Evolutionary conservation across 1,140 invertebrate species (phyloP).

Genomic region (Onthophagus taurus): DNA sequence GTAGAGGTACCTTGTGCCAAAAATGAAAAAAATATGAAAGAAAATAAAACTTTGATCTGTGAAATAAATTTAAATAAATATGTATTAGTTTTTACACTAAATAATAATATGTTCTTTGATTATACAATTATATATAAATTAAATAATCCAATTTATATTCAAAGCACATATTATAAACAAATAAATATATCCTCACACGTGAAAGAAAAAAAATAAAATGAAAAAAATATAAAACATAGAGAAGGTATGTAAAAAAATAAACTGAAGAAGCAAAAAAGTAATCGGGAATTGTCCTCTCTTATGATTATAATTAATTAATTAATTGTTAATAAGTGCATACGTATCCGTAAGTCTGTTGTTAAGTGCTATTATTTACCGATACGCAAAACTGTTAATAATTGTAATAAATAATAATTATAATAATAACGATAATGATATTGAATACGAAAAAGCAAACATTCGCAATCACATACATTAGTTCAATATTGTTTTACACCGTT

Average conservation of each 20-base stretch:
- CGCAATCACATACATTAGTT: conserved; percentile 28
- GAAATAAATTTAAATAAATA: neutral
- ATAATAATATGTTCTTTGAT: no score
- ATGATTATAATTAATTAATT: neutral
- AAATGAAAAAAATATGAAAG: neutral
- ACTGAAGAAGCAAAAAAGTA: neutral
- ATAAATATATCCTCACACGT: neutral
- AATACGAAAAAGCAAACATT: conserved; percentile 19
- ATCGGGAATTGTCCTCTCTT: neutral
- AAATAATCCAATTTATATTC: neutral
- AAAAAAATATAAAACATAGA: neutral
- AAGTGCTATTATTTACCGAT: conserved; percentile 7
- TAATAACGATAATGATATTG: conserved; percentile 1
- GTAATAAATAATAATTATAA: neutral
- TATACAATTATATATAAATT: neutral
- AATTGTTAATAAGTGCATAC: conserved; percentile 4
- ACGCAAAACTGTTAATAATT: conserved; percentile 2
- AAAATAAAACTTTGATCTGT: no score
- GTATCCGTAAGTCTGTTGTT: no score
- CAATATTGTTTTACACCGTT: conserved; percentile 32
- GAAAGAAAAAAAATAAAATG: no score
- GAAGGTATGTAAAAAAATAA: neutral
- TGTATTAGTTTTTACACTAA: no score
- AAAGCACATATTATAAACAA: neutral
- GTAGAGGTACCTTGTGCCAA: no score